Evolutionary conservation across 2,797 vertebrate genomes (phyloP), one percentile per base, ranked within the genome.

Genomic region (Cyclopterus lumpus): DNA sequence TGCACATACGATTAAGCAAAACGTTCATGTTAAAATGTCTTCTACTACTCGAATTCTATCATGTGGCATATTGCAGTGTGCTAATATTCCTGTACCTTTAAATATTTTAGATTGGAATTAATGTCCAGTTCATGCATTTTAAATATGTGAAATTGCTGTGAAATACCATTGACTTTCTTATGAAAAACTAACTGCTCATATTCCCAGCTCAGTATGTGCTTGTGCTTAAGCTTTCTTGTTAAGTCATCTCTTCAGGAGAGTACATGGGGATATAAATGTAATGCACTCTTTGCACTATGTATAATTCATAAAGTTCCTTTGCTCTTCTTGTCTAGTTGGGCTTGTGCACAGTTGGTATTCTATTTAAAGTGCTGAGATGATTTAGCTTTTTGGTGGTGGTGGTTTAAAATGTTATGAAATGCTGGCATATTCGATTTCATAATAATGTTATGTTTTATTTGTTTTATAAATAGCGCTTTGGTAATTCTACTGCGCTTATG

Each of bases 241-340:
- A 73, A 77, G 73, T 86, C 84, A 77, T 89, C 63, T 57, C 71
- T 81, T 79, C 75, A 66, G 73, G 51, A 86, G 71, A 86, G 68
- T 70, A 75, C 82, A 70, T 18, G 44, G 32, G 44, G 69, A 81
- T 89, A 58, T 81, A 82, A 91, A 86, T 85, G 79, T 65, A 84
- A 82, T 84, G 74, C 89, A 80, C 83, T 86, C 71, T 84, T 84
- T 82, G 73, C 75, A 80, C 77, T 61, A 90, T 87, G 79, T 88
- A 91, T 90, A 88, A 91, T 91, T 85, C 85, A 92, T 84, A 73
- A 48, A 4, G 66, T 78, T 75, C 73, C 75, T 67, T 69, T 87
- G 78, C 80, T 73, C 53, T 30, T 71, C 77, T 74, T 69, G 51
- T 80, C 26, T 74, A 42, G 64, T 72, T 80, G 46, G 49, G 59